Evolutionary conservation across 2,888 invertebrate species (phyloP), one percentile per base, ranked within the genome.

Genomic region (Pseudococcus viburni): DNA sequence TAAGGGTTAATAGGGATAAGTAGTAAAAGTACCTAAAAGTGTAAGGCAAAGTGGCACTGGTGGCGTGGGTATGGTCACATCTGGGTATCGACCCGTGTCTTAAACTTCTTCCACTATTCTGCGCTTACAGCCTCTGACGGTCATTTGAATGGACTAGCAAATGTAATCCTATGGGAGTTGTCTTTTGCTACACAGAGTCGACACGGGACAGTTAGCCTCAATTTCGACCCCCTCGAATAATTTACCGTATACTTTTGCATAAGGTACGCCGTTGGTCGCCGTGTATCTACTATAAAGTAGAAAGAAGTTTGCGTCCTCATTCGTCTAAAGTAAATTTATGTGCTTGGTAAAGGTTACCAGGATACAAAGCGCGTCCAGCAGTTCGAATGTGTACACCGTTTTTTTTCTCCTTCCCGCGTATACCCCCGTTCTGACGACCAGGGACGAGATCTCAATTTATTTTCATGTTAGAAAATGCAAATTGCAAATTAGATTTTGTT

Each of bases 1-100:
- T 88, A 88, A 88, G 88, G 88, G 88, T 88, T 88, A 88, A 88
- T 88, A 88, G 88, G 88, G 88, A 88, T 88, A 88, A 88, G 88
- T 88, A 88, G 88, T 88, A 88, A 88, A 88, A 88, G 88, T 88
- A 88, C 77, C 88, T 80, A 83, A 88, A 88, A 88, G 88, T 88
- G 83, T 59, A 88, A 88, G 88, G 83, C 88, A 80, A 88, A 80
- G 88, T 88, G 88, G 88, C 80, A 80, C 88, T 88, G 88, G 88
- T 88, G 88, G 88, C 88, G 88, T 88, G 88, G 88, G 88, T 88
- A 88, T 88, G 88, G 88, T 88, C 88, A 88, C 88, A 88, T 88
- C 88, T 88, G 88, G 88, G 88, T 88, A 88, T 88, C 88, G 88
- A 88, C 88, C 88, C 88, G 80, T 88, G 88, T 88, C 88, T 88